phyloP scores from a whole-genome alignment of 1,140 invertebrate species.

The Diorhabda carinulata region DNA sequence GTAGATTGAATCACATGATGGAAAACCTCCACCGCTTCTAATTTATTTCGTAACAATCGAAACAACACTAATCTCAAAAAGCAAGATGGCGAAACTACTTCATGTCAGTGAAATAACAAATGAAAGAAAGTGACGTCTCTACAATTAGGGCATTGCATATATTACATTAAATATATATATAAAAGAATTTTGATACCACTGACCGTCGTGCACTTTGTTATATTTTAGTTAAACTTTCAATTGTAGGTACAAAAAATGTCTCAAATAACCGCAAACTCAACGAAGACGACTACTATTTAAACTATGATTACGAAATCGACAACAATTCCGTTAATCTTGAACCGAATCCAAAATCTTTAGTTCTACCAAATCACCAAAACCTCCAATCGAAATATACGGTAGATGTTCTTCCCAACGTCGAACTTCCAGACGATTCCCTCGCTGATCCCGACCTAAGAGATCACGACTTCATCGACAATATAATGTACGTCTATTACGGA shows the following conservation, averaged over 20 bases:
- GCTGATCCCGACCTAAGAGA: conserved; percentile 49
- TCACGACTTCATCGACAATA: conserved; percentile 55
- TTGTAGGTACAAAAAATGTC: conserved; percentile 12
- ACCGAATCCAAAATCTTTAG: conserved; percentile 39
- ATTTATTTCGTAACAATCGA: no score
- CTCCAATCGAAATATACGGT: conserved; percentile 38
- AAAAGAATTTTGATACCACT: no score
- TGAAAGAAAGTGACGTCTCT: no score
- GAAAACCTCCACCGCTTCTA: no score
- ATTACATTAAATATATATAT: no score
- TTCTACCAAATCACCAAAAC: conserved; percentile 44
- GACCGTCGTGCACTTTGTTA: no score
- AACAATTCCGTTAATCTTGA: conserved; percentile 30
- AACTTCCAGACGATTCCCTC: conserved; percentile 43
- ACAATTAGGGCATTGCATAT: no score
- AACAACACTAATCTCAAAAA: no score
- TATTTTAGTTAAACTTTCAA: background rate
- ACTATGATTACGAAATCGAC: conserved; percentile 41
- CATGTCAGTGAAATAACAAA: no score
- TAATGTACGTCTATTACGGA: conserved; percentile 59
- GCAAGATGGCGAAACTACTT: no score
- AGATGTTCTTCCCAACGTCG: conserved; percentile 42
- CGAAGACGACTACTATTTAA: conserved; percentile 43
- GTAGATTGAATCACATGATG: no score
- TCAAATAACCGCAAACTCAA: conserved; percentile 6